These are phyloP conservation scores for Alentia gelatinosa DNA, from an alignment of 2,888 invertebrate genomes.

Conservation along the genomic window DNA sequence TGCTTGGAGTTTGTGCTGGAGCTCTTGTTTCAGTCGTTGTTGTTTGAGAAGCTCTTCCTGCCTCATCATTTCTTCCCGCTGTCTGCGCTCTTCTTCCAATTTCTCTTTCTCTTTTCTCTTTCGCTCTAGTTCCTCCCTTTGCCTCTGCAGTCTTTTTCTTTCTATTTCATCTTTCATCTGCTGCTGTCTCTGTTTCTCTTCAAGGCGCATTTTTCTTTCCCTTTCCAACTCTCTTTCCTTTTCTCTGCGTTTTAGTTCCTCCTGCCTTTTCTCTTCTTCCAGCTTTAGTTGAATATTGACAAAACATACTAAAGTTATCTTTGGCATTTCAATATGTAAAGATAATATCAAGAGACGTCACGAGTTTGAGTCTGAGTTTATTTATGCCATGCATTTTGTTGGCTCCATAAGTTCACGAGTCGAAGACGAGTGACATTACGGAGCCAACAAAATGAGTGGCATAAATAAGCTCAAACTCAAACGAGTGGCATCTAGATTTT, in stretches of 20 bases:
- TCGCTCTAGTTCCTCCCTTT: conserved; percentile 17
- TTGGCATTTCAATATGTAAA: no score
- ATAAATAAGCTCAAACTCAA: no score
- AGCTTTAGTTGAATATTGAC: conserved; percentile 4
- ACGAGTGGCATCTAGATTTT: no score
- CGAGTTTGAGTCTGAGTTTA: no score
- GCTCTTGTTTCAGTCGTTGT: neutral
- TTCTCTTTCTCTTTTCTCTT: neutral
- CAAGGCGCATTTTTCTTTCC: conserved; percentile 4
- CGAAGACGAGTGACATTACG: no score
- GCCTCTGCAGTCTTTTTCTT: conserved; percentile 14
- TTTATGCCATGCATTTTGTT: no score
- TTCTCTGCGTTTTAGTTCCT: conserved; percentile 25
- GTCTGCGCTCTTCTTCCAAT: neutral
- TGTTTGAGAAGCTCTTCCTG: neutral
- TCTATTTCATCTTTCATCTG: conserved; percentile 41
- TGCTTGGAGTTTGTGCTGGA: neutral
- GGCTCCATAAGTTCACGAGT: no score
- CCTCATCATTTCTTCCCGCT: neutral
- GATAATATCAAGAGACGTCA: no score
- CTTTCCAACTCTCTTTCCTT: conserved; percentile 21
- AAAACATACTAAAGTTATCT: no score
- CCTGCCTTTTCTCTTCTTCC: neutral
- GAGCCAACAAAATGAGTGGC: no score
- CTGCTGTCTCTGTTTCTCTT: neutral